Evolutionary conservation across 2,113 vertebrate genomes (phyloP).

Genomic region (Sylvia atricapilla): DNA sequence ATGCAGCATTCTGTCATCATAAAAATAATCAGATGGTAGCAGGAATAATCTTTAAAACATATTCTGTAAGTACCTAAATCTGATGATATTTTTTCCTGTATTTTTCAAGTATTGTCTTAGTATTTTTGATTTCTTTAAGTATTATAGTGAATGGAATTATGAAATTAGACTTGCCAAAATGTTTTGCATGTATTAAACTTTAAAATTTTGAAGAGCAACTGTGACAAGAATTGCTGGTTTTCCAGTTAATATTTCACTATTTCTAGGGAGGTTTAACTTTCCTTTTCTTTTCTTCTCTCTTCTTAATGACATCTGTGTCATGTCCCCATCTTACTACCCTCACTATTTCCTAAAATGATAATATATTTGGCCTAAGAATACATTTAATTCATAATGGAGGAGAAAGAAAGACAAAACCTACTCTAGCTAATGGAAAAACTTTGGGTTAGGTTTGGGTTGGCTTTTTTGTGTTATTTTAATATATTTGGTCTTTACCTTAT

Average conservation of each 20-base stretch:
- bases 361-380: neutral
- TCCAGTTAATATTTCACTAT: neutral
- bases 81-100: neutral
- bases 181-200: neutral
- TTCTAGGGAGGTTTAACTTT: neutral
- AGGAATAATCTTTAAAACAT: neutral
- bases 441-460: neutral
- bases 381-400: neutral
- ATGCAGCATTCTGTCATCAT: neutral
- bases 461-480: neutral
- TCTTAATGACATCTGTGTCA: neutral
- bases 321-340: neutral
- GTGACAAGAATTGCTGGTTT: neutral
- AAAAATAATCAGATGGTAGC: neutral
- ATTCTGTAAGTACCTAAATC: neutral
- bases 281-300: neutral
- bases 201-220: neutral
- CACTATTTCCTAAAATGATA: neutral
- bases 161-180: neutral
- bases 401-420: neutral
- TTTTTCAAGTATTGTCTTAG: rapidly evolving
- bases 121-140: neutral
- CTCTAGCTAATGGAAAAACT: neutral
- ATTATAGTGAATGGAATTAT: neutral
- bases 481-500: neutral